A percentile compares a stretch with the other conserved stretches of the same genome.
Evolutionary conservation across 2,113 vertebrate genomes (phyloP).

Genomic region (Serilophus lunatus): DNA sequence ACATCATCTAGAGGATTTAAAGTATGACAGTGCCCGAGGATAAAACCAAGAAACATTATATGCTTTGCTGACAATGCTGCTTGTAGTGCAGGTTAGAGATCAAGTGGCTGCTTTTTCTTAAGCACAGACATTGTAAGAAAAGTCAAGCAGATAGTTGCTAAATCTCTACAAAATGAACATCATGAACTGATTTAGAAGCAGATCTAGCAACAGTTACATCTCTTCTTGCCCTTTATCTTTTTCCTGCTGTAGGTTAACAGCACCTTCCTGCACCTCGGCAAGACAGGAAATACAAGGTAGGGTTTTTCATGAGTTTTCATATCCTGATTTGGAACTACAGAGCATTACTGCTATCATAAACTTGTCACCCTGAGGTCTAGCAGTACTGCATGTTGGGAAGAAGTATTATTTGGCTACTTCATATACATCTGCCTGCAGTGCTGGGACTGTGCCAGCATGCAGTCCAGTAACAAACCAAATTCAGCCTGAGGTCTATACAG

Average conservation of each 20-base stretch:
- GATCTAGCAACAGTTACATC: not conserved
- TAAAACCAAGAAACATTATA: not conserved
- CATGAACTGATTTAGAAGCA: not conserved
- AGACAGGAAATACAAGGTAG: not conserved
- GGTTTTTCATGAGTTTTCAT: not conserved
- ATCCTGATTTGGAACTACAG: not conserved
- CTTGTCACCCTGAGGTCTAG: not conserved
- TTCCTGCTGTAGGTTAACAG: not conserved
- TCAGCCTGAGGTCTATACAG: not conserved
- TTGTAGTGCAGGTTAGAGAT: not conserved
- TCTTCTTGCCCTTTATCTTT: not conserved
- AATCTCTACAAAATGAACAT: not conserved
- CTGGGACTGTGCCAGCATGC: conserved; percentile 41
- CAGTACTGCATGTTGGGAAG: not conserved
- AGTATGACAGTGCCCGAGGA: not conserved
- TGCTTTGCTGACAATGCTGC: not conserved
- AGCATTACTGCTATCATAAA: not conserved
- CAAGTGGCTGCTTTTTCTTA: not conserved
- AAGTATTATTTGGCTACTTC: not conserved
- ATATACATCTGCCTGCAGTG: conserved; percentile 35
- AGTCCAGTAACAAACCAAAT: not conserved
- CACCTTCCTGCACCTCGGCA: not conserved
- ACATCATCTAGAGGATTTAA: not conserved
- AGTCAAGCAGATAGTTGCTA: not conserved
- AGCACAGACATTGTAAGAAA: not conserved